A percentile compares a stretch with the other conserved stretches of the same genome.
phyloP scores from a whole-genome alignment of 1,140 invertebrate genomes.

The Charaxes varanes region DNA sequence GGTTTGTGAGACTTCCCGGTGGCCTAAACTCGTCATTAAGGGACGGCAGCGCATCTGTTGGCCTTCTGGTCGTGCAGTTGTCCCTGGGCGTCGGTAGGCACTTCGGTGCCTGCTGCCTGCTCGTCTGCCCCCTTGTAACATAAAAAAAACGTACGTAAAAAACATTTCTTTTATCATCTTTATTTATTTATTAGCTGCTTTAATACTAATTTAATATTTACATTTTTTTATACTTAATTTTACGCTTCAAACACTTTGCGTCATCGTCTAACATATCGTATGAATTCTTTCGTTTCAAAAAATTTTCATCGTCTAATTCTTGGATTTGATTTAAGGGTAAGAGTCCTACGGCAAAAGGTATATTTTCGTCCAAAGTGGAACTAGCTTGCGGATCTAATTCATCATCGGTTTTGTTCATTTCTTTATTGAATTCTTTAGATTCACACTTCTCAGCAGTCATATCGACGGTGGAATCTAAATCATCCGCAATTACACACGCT shows the following conservation, averaged over 20 bases:
- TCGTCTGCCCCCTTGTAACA: no score
- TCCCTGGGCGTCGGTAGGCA: no score
- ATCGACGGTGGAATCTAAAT: constrained; percentile 6
- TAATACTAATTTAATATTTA: constrained; percentile 18
- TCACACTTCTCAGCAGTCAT: constrained; percentile 13
- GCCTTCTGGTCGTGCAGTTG: no score
- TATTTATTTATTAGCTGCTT: no score
- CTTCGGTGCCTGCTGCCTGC: no score
- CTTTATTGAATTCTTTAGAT: constrained; percentile 10
- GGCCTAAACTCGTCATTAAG: no score
- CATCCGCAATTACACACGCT: not conserved
- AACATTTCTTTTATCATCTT: no score
- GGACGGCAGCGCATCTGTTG: no score
- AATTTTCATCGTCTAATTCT: constrained; percentile 27
- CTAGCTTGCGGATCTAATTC: constrained; percentile 3
- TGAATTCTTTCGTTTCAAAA: constrained; percentile 44
- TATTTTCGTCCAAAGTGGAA: constrained; percentile 38
- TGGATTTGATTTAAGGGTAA: constrained; percentile 48
- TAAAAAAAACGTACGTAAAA: no score
- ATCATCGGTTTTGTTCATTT: constrained; percentile 9
- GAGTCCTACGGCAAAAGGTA: constrained; percentile 58
- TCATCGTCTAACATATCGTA: constrained; percentile 40
- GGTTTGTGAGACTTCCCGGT: no score
- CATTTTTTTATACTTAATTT: constrained; percentile 54
- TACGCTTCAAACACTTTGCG: constrained; percentile 61